Evolutionary conservation across 2,797 vertebrate species (phyloP), one percentile per base, ranked within the genome.

Genomic region (Melanotaenia parkinsoni): DNA sequence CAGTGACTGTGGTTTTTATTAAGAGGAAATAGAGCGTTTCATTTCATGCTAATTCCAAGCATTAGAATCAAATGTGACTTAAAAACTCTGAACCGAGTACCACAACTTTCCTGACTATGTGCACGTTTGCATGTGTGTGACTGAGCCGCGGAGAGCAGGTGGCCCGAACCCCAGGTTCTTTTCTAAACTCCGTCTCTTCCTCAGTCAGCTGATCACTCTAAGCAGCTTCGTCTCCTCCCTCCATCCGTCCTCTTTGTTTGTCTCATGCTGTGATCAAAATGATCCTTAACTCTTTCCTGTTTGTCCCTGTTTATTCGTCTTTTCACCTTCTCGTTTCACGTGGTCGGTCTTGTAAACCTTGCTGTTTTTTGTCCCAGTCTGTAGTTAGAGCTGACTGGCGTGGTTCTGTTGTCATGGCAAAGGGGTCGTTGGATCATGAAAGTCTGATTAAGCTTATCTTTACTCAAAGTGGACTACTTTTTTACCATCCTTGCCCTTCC

Each of bases 21-120:
- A 80, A 66, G 70, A 73, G 80, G 81, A 88, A 90, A 81, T 83
- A 83, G 84, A 89, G 87, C 76, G 3, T 84, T 87, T 90, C 68
- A 89, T 91, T 85, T 87, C 79, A 89, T 88, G 86, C 83, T 87
- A 87, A 91, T 91, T 89, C 79, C 78, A 77, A 69, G 65, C 79
- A 82, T 86, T 84, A 84, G 79, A 77, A 83, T 86, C 72, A 83
- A 92, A 86, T 83, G 62, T 80, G 80, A 88, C 64, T 87, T 77
- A 58, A 89, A 85, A 85, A 80, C 35, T 70, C 9, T 58, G 57
- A 77, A 78, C 30, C 22, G 53, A 70, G 73, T 71, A 38, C 56
- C 60, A 77, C 30, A 76, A 74, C 71, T 73, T 75, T 61, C 32
- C n/a, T 63, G 70, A 53, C 10, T 40, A 16, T 3, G 26, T 66